Percentiles rank a stretch among this genome's conserved stretches.
Evolutionary conservation across 2,888 invertebrate species (phyloP).

Genomic region (Drosophila testacea): DNA sequence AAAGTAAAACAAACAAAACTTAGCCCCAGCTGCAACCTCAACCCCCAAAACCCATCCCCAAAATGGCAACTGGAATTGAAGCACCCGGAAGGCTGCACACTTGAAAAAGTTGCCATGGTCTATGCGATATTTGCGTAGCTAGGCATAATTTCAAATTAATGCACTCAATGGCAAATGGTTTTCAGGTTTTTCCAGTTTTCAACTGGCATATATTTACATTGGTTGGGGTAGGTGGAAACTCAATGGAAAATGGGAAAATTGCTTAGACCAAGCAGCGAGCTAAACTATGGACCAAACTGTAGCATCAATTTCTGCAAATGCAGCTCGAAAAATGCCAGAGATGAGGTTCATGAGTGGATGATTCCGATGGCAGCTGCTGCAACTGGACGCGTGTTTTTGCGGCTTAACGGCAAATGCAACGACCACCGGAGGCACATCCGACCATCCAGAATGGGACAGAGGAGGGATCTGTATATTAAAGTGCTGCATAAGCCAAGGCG

Average conservation of each 20-base stretch:
- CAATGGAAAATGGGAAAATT: conserved; percentile 55
- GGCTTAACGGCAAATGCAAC: conserved; percentile 57
- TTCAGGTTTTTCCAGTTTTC: conserved; percentile 47
- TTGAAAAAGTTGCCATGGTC: conserved; percentile 47
- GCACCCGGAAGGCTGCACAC: conserved; percentile 26
- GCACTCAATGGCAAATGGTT: conserved; percentile 73
- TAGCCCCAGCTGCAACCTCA: conserved; percentile 4
- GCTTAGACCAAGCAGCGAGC: conserved; percentile 37
- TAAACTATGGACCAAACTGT: conserved; percentile 27
- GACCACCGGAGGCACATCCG: conserved; percentile 11
- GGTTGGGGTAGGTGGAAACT: conserved; percentile 2
- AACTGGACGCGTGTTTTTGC: conserved; percentile 56
- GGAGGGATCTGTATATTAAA: conserved; percentile 45
- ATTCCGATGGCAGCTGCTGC: conserved; percentile 31
- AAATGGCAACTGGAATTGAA: conserved; percentile 1
- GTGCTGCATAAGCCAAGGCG: conserved; percentile 63
- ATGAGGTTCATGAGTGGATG: background rate
- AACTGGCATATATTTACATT: conserved; percentile 52
- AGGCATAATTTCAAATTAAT: conserved; percentile 76
- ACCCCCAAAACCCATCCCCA: background rate
- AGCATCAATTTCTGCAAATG: conserved; percentile 73
- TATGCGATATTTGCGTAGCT: conserved; percentile 58
- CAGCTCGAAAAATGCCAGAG: conserved; percentile 48
- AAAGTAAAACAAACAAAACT: conserved; percentile 29
- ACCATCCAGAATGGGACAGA: conserved; percentile 2